Evolutionary conservation across 2,113 vertebrate genomes (phyloP).

Genomic region (Pogona vitticeps): DNA sequence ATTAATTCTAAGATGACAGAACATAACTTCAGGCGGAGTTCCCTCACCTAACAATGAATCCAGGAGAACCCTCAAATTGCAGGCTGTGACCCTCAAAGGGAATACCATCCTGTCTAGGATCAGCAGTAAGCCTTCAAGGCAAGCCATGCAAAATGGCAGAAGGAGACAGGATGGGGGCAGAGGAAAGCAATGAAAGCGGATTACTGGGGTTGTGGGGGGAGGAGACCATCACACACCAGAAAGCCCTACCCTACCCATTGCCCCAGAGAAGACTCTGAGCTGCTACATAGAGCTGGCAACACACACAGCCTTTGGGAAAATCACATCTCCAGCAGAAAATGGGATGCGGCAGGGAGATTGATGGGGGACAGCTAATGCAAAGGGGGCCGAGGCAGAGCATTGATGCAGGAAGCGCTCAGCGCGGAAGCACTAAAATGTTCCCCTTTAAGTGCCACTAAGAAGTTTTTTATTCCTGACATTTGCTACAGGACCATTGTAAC

Average conservation of each 20-base stretch:
- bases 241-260: background rate
- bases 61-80: too few species aligned
- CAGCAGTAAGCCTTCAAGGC: background rate
- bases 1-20: too few species aligned
- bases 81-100: too few species aligned
- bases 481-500: slow-evolving; percentile 2
- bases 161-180: background rate
- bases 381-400: background rate
- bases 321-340: background rate
- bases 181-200: background rate
- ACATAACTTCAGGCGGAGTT: too few species aligned
- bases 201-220: background rate
- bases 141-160: background rate
- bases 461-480: slow-evolving; percentile 18
- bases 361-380: background rate
- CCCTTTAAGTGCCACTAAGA: background rate
- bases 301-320: background rate
- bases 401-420: background rate
- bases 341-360: background rate
- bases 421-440: background rate
- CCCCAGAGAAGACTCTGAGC: background rate
- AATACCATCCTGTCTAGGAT: too few species aligned
- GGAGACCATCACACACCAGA: background rate
- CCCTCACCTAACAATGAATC: too few species aligned
- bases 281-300: background rate